Evolutionary conservation across 2,113 vertebrate genomes (phyloP).

Genomic region (Sinocyclocheilus rhinocerous): DNA sequence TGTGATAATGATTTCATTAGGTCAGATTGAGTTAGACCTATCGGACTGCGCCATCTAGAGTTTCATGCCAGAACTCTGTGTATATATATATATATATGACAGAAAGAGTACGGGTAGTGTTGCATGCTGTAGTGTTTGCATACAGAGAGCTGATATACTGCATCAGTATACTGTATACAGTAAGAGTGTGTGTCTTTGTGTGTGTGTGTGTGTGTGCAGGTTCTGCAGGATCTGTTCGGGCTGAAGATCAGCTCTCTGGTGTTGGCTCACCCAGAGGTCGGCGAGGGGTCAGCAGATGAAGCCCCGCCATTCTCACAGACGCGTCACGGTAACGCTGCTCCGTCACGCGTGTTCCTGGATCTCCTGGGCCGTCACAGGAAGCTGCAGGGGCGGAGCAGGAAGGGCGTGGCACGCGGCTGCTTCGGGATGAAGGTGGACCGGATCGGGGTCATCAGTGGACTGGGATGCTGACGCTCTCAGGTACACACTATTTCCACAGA

Average conservation of each 20-base stretch:
- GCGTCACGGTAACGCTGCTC: no score
- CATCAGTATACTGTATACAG: no score
- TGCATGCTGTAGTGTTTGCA: slow-evolving; percentile 4
- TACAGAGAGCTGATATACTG: no score
- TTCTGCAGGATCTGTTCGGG: slow-evolving; percentile 69
- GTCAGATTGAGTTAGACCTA: no score
- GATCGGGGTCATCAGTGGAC: slow-evolving; percentile 79
- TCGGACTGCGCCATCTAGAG: no score
- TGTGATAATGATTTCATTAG: no score
- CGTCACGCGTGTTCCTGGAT: slow-evolving; percentile 65
- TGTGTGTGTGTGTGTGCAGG: slow-evolving; percentile 52
- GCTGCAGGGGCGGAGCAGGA: slow-evolving; percentile 70
- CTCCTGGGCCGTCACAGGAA: slow-evolving; percentile 68
- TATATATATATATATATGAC: no score
- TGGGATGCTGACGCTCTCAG: slow-evolving; percentile 72
- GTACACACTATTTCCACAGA: background rate
- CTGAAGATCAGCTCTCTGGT: slow-evolving; percentile 66
- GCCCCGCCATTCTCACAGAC: background rate
- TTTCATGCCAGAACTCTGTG: no score
- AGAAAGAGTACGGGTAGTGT: background rate
- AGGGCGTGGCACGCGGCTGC: slow-evolving; percentile 71
- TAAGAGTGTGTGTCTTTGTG: no score
- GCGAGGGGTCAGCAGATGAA: slow-evolving; percentile 60
- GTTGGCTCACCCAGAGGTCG: slow-evolving; percentile 63
- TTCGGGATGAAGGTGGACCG: slow-evolving; percentile 84